These are phyloP conservation scores for Phyllostomus hastatus DNA, from an alignment of 2,113 vertebrate species.

Conservation along the genomic window DNA sequence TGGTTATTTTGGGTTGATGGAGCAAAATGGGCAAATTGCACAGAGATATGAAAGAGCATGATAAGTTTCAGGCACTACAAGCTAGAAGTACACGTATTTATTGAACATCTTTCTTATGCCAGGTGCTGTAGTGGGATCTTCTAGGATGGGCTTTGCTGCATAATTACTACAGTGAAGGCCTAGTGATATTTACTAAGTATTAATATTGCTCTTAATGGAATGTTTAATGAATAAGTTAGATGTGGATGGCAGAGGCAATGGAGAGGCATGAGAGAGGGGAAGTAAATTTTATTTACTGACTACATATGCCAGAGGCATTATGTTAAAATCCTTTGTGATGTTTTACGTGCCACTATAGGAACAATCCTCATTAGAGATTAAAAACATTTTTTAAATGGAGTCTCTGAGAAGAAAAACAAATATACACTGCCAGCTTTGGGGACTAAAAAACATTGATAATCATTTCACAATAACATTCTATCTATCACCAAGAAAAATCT, in stretches of 20 bases:
- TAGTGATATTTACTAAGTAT: background rate
- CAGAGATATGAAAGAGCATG: background rate
- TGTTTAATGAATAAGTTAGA: background rate
- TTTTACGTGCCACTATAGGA: background rate
- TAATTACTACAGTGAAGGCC: background rate
- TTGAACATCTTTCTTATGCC: background rate
- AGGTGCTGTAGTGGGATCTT: background rate
- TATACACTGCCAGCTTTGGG: background rate
- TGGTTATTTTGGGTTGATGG: background rate
- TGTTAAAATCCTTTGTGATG: background rate
- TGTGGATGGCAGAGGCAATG: background rate
- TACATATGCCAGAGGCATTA: background rate
- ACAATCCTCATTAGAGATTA: background rate
- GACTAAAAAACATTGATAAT: background rate
- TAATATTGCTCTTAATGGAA: background rate
- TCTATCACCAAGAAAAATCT: background rate
- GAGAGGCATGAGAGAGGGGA: background rate
- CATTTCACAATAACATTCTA: background rate
- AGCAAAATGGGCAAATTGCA: background rate
- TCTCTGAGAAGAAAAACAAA: background rate
- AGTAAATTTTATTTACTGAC: background rate
- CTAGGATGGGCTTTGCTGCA: background rate
- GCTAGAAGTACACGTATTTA: background rate
- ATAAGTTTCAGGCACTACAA: background rate
- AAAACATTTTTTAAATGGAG: background rate